Evolutionary conservation across 2,888 invertebrate genomes (phyloP).

Genomic region (Hermaeophaga mercurialis): DNA sequence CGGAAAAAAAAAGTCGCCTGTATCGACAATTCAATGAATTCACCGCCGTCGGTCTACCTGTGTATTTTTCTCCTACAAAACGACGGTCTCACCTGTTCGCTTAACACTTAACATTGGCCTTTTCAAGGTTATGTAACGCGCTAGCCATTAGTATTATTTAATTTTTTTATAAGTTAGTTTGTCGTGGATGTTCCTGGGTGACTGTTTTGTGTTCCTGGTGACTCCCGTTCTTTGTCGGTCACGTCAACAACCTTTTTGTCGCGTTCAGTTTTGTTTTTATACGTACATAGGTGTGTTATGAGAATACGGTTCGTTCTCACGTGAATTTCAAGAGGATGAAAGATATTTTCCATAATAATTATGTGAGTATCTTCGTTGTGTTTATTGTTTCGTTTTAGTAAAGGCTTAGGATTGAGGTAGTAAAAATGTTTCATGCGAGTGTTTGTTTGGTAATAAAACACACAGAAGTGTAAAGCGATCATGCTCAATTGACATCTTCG

Average conservation of each 20-base stretch:
- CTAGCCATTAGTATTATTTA: constrained; percentile 20
- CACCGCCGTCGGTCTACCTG: neutral
- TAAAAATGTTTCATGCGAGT: no score
- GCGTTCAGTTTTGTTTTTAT: neutral
- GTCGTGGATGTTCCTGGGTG: constrained; percentile 3
- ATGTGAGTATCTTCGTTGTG: constrained; percentile 12
- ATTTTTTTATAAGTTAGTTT: constrained; percentile 19
- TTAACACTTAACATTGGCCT: constrained; percentile 22
- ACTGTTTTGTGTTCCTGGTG: neutral
- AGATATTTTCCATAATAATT: constrained; percentile 17
- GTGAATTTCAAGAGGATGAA: constrained; percentile 5
- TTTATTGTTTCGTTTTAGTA: neutral
- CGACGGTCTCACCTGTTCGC: constrained; percentile 9
- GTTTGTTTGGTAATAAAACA: no score
- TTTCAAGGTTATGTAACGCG: constrained; percentile 28
- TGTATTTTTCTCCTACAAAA: neutral
- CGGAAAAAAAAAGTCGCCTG: neutral
- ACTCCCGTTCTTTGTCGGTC: no score
- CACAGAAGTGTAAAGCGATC: no score
- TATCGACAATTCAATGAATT: neutral
- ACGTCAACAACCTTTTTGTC: neutral
- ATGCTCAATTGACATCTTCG: no score
- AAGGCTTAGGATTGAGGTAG: no score
- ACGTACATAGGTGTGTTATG: neutral
- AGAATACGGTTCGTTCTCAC: neutral